phyloP scores from a whole-genome alignment of 2,888 invertebrate species.

The Entomobrya multifasciata region DNA sequence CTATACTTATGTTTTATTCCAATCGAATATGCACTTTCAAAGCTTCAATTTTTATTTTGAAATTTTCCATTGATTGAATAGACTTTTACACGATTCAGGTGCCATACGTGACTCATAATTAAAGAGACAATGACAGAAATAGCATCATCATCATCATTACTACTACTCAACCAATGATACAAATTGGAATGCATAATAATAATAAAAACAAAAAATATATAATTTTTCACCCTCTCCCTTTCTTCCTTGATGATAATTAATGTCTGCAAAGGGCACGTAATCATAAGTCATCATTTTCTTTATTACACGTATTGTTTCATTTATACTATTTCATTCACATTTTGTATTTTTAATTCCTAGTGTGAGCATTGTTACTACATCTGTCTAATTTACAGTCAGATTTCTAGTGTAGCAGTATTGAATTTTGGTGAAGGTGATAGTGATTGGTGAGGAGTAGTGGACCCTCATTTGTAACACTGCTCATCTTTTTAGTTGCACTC shows the following conservation, averaged over 20 bases:
- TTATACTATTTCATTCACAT: not conserved
- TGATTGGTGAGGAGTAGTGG: not conserved
- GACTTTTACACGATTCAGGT: slow-evolving; percentile 14
- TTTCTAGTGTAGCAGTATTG: slow-evolving; percentile 27
- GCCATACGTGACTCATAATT: slow-evolving; percentile 61
- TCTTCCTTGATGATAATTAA: slow-evolving; percentile 26
- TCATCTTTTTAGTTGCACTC: too few species aligned
- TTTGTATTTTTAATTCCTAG: slow-evolving; percentile 1
- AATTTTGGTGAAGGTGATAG: not conserved
- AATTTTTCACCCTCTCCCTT: slow-evolving; percentile 3
- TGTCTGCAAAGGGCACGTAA: slow-evolving; percentile 25
- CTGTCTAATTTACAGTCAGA: not conserved
- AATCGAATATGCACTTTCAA: slow-evolving; percentile 16
- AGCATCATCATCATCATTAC: slow-evolving; percentile 21
- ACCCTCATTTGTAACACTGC: not conserved
- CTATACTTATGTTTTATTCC: too few species aligned
- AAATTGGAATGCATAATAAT: slow-evolving; percentile 10
- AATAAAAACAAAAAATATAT: slow-evolving; percentile 42
- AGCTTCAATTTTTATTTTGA: not conserved
- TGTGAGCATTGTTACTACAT: not conserved
- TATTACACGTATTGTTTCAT: not conserved
- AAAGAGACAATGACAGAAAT: slow-evolving; percentile 44
- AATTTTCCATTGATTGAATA: slow-evolving; percentile 19
- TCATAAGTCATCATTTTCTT: slow-evolving; percentile 49
- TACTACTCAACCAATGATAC: slow-evolving; percentile 25